Conservation (phyloP, 2,113 vertebrate genomes). For the Microtus ochrogaster region DNA sequence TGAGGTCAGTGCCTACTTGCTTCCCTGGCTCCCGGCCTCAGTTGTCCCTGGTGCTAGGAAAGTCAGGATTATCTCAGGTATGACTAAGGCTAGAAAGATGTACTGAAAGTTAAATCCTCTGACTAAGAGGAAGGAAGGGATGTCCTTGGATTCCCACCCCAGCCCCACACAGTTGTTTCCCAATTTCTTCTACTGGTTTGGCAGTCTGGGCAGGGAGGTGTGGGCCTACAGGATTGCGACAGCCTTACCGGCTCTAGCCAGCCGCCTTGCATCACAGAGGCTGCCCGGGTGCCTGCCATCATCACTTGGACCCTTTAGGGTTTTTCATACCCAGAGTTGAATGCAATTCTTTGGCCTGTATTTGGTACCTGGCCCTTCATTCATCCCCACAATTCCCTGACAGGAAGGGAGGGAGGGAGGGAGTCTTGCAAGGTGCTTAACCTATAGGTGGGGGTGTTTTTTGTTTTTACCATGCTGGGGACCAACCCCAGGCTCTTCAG, state of each 20-base stretch:
- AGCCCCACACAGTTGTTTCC: conserved; percentile 12
- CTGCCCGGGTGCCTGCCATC: rapidly evolving
- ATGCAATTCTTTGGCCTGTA: background rate
- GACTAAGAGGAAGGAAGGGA: conserved; percentile 76
- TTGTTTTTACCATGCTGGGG: background rate
- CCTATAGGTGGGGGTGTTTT: background rate
- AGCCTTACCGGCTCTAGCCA: background rate
- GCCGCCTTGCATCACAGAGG: background rate
- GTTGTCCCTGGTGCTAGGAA: background rate
- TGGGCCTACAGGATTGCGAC: background rate
- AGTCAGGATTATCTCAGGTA: background rate
- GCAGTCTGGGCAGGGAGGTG: background rate
- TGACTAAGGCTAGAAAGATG: conserved; percentile 69
- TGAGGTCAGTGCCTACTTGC: background rate
- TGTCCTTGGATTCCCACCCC: conserved; percentile 46
- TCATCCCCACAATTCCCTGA: background rate
- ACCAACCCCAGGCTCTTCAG: background rate
- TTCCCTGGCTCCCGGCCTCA: background rate
- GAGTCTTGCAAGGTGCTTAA: too few relatives aligned
- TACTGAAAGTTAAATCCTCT: conserved; percentile 67
- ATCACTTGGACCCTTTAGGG: rapidly evolving
- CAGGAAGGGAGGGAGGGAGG: background rate
- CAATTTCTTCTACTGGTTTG: conserved; percentile 61
- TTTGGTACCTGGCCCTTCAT: background rate
- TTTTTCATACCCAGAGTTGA: rapidly evolving